Base-by-base conservation (phyloP, 2,888 invertebrate species). In the Hecatera dysodea region DNA sequence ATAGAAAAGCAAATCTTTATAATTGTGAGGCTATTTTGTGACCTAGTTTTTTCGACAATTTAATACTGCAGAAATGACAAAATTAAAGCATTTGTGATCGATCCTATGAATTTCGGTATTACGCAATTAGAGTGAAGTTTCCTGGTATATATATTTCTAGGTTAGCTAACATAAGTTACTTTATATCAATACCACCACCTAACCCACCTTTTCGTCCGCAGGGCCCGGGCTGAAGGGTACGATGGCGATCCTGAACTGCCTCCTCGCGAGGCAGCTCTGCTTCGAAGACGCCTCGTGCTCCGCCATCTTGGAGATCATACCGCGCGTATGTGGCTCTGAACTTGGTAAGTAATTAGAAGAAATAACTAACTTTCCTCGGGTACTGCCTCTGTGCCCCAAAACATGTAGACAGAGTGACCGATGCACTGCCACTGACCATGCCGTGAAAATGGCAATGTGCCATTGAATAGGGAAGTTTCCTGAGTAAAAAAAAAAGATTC, bases 211-310 rank as follows among this genome's bases (percentile, higher is more conserved):
- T 72, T 88, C 85, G 70, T 90, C 83, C 95, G 11, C 97, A 98
- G 98, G 98, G 92, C 97, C 98, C 83, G 98, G 98, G 89, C 97
- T 98, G 83, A 95, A 95, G 82, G 94, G 94, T 88, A 98, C 98
- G 92, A 97, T 98, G 91, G 98, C 98, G 81, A 98, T 98, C 91
- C 96, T 98, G 90, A 98, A 98, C 96, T 99, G 99, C 93, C 97
- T 98, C 83, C 96, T 98, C 91, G 98, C 98, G 67, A 97, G 98
- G 85, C 98, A 98, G 94, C 97, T 98, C 80, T 99, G 99, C 95
- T 98, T 98, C 94, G 98, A 98, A 91, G 98, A 99, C 96, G 97
- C 98, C 76, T 98, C 98, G 84, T 99, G 99, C 95, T 98, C 98
- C 83, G 98, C 98, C 80, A 98, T 98, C 93, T 95, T 98, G 91